These are phyloP conservation scores for Cherax destructor DNA, from an alignment of 1,140 invertebrate species.

Conservation along the genomic window DNA sequence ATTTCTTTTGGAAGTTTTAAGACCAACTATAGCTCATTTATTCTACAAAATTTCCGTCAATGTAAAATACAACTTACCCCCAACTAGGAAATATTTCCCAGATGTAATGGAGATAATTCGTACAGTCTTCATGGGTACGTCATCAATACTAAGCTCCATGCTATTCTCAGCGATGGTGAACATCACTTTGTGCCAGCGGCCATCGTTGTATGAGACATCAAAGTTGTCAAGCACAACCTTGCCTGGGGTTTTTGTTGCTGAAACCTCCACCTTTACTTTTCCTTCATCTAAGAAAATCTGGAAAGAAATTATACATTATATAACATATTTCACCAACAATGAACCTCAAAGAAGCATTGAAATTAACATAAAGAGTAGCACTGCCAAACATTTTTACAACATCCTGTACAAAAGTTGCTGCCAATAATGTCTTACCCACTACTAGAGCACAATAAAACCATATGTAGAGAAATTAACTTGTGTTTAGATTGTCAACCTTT, in stretches of 20 bases:
- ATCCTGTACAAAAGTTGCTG: too few species aligned
- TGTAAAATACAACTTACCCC: conserved; percentile 72
- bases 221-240: conserved; percentile 87
- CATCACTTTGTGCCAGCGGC: conserved; percentile 88
- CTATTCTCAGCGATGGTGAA: conserved; percentile 84
- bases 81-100: conserved; percentile 81
- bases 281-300: conserved; percentile 87
- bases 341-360: too few species aligned
- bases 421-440: too few species aligned
- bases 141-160: conserved; percentile 85
- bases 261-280: conserved; percentile 87
- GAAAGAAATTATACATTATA: conserved; percentile 16
- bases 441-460: too few species aligned
- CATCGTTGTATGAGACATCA: conserved; percentile 89
- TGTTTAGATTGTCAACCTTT: too few species aligned
- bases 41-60: too few species aligned
- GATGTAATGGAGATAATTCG: conserved; percentile 85
- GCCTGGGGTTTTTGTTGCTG: conserved; percentile 81
- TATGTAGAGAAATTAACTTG: too few species aligned
- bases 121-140: conserved; percentile 86
- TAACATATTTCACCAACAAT: too few species aligned
- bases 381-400: too few species aligned
- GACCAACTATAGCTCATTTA: too few species aligned
- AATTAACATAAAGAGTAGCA: too few species aligned
- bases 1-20: too few species aligned